Conservation (phyloP, 2,888 invertebrate species). For the Drosophila aldrichi region DNA sequence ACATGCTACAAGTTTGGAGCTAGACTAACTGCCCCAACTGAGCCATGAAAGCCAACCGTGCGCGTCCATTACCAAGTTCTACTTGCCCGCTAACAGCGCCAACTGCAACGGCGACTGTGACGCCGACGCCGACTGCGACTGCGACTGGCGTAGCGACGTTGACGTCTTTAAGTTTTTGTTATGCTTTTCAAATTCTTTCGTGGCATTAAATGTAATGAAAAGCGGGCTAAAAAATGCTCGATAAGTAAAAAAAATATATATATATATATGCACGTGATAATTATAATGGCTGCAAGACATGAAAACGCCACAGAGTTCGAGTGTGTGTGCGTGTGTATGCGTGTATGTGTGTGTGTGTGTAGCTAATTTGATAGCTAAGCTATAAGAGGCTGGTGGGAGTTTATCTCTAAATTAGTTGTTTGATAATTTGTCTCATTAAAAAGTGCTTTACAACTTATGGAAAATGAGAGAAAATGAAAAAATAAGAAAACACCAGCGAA, state of each 20-base stretch:
- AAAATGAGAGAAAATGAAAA: constrained; percentile 24
- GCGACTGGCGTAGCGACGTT: not conserved
- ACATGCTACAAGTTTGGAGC: constrained; percentile 74
- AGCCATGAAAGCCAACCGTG: constrained; percentile 83
- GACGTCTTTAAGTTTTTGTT: constrained; percentile 55
- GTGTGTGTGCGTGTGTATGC: not conserved
- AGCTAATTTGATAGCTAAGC: constrained; percentile 21
- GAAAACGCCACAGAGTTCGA: constrained; percentile 39
- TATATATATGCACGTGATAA: constrained; percentile 66
- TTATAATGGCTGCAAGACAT: constrained; percentile 72
- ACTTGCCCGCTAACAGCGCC: constrained; percentile 55
- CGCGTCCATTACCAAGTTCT: constrained; percentile 73
- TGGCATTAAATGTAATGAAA: constrained; percentile 79
- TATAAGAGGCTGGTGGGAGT: constrained; percentile 30
- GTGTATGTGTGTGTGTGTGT: constrained; percentile 5
- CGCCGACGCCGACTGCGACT: constrained; percentile 1
- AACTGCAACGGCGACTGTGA: constrained; percentile 27
- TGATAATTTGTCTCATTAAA: constrained; percentile 50
- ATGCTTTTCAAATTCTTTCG: constrained; percentile 78
- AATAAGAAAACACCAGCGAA: constrained; percentile 9
- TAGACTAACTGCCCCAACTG: constrained; percentile 77
- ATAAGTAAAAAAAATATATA: constrained; percentile 49
- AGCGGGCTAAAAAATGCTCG: constrained; percentile 72
- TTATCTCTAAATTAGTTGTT: constrained; percentile 47
- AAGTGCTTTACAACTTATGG: constrained; percentile 31